These are phyloP conservation scores for Penaeus japonicus DNA, from an alignment of 1,140 invertebrate genomes.

Conservation along the genomic window DNA sequence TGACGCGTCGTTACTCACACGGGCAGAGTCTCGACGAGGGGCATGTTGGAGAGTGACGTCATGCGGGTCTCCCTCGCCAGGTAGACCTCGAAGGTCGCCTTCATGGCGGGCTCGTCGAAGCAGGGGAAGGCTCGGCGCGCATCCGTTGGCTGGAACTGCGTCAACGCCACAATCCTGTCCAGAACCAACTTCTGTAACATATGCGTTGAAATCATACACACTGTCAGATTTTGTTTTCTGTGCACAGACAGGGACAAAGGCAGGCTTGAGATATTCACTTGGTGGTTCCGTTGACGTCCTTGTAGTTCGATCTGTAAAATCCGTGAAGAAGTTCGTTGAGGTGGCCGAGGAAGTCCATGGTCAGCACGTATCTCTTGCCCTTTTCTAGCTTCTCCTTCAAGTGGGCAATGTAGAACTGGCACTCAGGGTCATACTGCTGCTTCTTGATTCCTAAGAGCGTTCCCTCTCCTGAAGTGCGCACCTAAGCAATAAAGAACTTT, in stretches of 20 bases:
- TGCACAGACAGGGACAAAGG: background rate
- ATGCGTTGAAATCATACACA: no score
- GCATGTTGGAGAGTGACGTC: no score
- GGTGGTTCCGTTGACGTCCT: background rate
- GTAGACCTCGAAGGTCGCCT: no score
- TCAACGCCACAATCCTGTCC: slow-evolving; percentile 38
- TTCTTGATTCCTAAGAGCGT: background rate
- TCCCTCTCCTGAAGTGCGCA: no score
- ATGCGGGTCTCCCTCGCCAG: no score
- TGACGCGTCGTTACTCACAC: background rate
- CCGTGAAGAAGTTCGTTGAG: slow-evolving; percentile 53
- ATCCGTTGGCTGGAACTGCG: slow-evolving; percentile 85
- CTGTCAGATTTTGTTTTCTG: background rate
- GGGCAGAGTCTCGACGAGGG: background rate
- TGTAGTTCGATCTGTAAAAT: slow-evolving; percentile 51
- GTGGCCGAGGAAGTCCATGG: slow-evolving; percentile 56
- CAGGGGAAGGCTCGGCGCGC: slow-evolving; percentile 77
- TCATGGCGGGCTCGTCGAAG: no score
- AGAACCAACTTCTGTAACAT: background rate
- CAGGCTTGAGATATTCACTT: slow-evolving; percentile 3
- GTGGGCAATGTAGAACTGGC: slow-evolving; percentile 78
- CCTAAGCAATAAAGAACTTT: no score
- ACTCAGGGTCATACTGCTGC: slow-evolving; percentile 68
- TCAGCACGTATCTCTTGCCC: no score
- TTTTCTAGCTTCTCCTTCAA: slow-evolving; percentile 60